Percentiles rank a stretch among this genome's conserved stretches.
phyloP scores from a whole-genome alignment of 2,888 invertebrate species.

The Sesia bembeciformis region DNA sequence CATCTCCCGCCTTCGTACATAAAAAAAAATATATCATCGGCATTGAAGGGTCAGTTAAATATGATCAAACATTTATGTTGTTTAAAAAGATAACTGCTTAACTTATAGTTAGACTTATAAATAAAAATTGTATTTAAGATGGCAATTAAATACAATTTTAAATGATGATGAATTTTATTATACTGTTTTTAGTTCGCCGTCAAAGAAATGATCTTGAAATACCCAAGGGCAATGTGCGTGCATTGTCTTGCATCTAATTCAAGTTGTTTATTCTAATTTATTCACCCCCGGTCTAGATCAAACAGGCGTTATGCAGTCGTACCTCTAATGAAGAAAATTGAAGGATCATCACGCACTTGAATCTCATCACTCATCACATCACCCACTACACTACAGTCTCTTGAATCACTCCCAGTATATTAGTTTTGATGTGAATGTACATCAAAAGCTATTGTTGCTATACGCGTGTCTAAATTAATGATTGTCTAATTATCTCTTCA shows the following conservation, averaged over 20 bases:
- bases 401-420: conserved; percentile 22
- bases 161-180: too few species aligned
- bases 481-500: conserved; percentile 1
- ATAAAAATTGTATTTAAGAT: too few species aligned
- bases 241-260: background rate
- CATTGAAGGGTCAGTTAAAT: too few species aligned
- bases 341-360: conserved; percentile 28
- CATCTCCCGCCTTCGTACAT: too few species aligned
- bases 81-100: too few species aligned
- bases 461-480: conserved; percentile 1
- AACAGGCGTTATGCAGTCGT: conserved; percentile 28
- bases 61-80: too few species aligned
- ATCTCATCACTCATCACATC: background rate
- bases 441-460: conserved; percentile 2
- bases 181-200: background rate
- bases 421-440: conserved; percentile 6
- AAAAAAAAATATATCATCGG: too few species aligned
- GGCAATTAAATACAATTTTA: too few species aligned
- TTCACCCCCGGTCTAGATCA: conserved; percentile 43
- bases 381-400: conserved; percentile 25
- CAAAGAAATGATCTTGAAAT: conserved; percentile 1
- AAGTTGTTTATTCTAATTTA: conserved; percentile 7
- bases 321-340: conserved; percentile 49
- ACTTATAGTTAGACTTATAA: too few species aligned
- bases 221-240: conserved; percentile 4